These are phyloP conservation scores for Lytechinus variegatus DNA, from an alignment of 35 echinoderm and acorn worm genomes.

Conservation along the genomic window DNA sequence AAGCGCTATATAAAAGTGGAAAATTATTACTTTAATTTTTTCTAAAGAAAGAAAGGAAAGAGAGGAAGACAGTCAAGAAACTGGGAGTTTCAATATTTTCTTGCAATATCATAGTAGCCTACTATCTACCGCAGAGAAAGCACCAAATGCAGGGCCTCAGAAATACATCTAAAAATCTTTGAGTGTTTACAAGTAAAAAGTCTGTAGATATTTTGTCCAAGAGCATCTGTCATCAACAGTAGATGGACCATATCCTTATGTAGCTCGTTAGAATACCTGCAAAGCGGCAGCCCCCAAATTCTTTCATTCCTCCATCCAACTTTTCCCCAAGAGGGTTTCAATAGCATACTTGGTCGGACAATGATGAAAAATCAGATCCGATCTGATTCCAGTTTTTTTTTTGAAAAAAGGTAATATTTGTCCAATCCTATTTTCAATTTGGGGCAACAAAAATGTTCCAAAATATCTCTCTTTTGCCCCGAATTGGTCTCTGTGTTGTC, in stretches of 20 bases:
- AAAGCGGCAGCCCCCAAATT: background rate
- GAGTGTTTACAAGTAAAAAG: background rate
- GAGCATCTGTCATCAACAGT: background rate
- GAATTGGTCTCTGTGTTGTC: background rate
- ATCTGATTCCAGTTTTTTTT: background rate
- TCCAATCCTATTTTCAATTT: background rate
- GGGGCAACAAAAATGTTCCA: background rate
- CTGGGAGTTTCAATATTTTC: too few relatives aligned
- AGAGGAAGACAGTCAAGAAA: too few relatives aligned
- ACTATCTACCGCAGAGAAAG: too few relatives aligned
- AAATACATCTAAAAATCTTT: background rate
- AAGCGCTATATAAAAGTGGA: too few relatives aligned
- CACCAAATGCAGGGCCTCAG: too few relatives aligned
- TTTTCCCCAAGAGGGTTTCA: background rate
- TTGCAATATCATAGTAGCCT: too few relatives aligned
- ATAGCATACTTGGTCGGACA: background rate
- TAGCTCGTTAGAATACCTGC: slow-evolving; percentile 2
- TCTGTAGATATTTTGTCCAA: background rate
- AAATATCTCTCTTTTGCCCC: background rate
- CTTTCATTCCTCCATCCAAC: background rate
- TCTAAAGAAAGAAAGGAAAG: too few relatives aligned
- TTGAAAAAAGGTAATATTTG: background rate
- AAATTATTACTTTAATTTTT: too few relatives aligned
- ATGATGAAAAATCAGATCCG: background rate
- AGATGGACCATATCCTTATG: background rate